Base-by-base conservation (phyloP, 1,140 invertebrate species). In the Nephila pilipes region DNA sequence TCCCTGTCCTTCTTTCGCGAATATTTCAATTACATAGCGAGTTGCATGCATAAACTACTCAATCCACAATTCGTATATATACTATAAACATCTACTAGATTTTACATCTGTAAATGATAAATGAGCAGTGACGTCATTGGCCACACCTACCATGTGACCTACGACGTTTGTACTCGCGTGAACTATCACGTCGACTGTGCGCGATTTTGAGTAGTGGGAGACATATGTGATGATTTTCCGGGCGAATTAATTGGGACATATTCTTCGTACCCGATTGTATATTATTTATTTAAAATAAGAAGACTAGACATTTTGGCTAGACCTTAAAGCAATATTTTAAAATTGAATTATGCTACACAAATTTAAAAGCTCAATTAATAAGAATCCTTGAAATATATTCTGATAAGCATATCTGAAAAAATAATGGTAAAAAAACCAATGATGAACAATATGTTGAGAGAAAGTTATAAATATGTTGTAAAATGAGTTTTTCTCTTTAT, bases 111-210 rank as follows among this genome's bases (percentile, higher is more conserved):
- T 25, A 54, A 38, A 87, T n/a, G 29, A 60, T 25, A 57, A 87
- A 60, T 25, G 16, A 16, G 46, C 16, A 25, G 22, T 55, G 81
- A 57, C 14, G 1, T 55, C 81, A 57, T 60, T 58, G 25, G 58
- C 32, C 85, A 87, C 85, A 87, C 85, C 85, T 54, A 60, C 85
- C 58, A 60, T 87, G 57, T 87, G 85, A 87, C 85, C 85, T 58
- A 58, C 58, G 85, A 60, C 57, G 32, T 36, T 87, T 14, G 85
- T 25, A 20, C 18, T 63, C 55, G 85, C 85, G 25, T 87, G 85
- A 87, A 38, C 85, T 87, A 87, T 87, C 85, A 87, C 85, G 85
- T 87, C 80, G 80, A 3, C 80, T 36, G 20, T 22, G 38, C 38
- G 38, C 38, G 46, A 14, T 46, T 81, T 46, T 81, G 20, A 38